These are phyloP conservation scores for Lysandra bellargus DNA, from an alignment of 2,888 invertebrate genomes.

Conservation along the genomic window DNA sequence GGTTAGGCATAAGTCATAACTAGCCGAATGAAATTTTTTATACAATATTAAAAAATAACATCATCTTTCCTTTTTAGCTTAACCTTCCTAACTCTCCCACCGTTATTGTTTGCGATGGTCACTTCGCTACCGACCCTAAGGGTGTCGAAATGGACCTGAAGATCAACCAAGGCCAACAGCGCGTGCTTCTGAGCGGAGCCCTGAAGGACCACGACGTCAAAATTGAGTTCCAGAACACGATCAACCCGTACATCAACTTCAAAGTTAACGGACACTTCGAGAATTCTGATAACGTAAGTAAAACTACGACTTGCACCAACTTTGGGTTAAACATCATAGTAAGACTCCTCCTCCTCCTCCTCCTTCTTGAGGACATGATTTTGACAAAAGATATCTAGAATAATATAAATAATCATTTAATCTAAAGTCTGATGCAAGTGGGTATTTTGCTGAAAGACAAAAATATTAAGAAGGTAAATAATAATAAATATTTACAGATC, in stretches of 20 bases:
- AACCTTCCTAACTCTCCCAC: slow-evolving; percentile 61
- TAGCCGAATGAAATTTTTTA: too few species aligned
- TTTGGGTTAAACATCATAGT: too few species aligned
- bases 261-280: slow-evolving; percentile 80
- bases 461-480: too few species aligned
- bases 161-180: slow-evolving; percentile 71
- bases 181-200: slow-evolving; percentile 71
- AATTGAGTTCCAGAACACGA: slow-evolving; percentile 78
- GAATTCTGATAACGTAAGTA: slow-evolving; percentile 60
- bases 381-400: too few species aligned
- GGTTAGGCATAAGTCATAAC: too few species aligned
- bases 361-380: too few species aligned
- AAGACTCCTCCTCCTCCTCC: too few species aligned
- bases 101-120: slow-evolving; percentile 75
- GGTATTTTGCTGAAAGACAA: too few species aligned
- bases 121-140: slow-evolving; percentile 59
- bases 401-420: too few species aligned
- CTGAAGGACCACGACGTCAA: slow-evolving; percentile 65
- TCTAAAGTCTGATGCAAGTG: too few species aligned
- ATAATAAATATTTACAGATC: slow-evolving; percentile 49
- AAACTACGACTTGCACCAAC: not conserved
- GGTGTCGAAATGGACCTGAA: slow-evolving; percentile 73
- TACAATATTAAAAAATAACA: too few species aligned
- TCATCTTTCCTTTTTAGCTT: slow-evolving; percentile 41
- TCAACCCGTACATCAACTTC: slow-evolving; percentile 82